Percentiles rank a stretch among this genome's conserved stretches.
Conservation (phyloP, 2,797 vertebrate genomes). For the Hyperoplus immaculatus region DNA sequence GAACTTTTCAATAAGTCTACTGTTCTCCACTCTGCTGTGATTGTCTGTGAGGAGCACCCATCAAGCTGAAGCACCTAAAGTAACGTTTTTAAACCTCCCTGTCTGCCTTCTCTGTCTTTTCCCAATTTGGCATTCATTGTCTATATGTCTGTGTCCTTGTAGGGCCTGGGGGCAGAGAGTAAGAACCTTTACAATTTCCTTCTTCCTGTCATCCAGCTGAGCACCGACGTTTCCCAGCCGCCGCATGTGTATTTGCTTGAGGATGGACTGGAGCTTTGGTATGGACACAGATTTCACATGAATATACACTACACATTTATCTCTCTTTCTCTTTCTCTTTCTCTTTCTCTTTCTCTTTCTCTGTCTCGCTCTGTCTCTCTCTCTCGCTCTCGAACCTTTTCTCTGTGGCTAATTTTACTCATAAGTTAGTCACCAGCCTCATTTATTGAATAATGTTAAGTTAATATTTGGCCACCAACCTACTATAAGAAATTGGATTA, state of each 20-base stretch:
- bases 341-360: conserved; percentile 11
- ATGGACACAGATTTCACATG: conserved; percentile 54
- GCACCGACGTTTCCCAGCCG: conserved; percentile 96
- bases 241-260: conserved; percentile 98
- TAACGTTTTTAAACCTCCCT: background rate
- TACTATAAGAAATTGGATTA: no score
- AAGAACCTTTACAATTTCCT: conserved; percentile 98
- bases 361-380: background rate
- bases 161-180: conserved; percentile 96
- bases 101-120: conserved; percentile 29
- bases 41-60: conserved; percentile 9
- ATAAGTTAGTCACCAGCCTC: conserved; percentile 33
- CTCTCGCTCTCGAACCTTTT: background rate
- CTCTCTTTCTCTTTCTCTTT: conserved; percentile 15
- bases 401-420: background rate
- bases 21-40: background rate
- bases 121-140: conserved; percentile 25
- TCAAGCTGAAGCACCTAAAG: conserved; percentile 23
- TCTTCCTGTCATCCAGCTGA: conserved; percentile 97
- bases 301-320: conserved; percentile 16
- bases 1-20: conserved; percentile 17
- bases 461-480: conserved; percentile 3
- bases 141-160: conserved; percentile 54
- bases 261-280: conserved; percentile 98
- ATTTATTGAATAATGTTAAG: conserved; percentile 19